Base-by-base conservation (phyloP, 2,888 invertebrate genomes). In the Ophioninae sp. region DNA sequence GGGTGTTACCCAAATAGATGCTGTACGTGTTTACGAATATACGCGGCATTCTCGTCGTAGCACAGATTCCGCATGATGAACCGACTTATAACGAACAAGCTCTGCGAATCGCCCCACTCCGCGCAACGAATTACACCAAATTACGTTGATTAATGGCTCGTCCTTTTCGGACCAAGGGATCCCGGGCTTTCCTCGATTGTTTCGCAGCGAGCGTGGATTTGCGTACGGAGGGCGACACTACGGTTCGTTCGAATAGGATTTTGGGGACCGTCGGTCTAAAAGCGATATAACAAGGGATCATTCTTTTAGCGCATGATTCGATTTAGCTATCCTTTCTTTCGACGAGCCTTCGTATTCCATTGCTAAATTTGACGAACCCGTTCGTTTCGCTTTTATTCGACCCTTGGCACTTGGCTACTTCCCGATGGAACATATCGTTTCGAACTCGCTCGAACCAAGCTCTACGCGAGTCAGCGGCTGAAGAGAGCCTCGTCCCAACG, bases 1-100 rank as follows among this genome's bases (percentile, higher is more conserved):
- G 78, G 44, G 70, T 75, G 44, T 70, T 74, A 70, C 56, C 75
- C 30, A n/a, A 72, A 64, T 76, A 75, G 67, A 69, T 57, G 10
- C 41, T 62, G 23, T 41, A 65, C 21, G 6, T 30, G 65, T 57
- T 37, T 30, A 37, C 7, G 37, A 23, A 10, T 67, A 67, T 13
- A 39, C 3, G 41, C 2, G 64, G 64, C 30, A 37, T 37, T 37
- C 37, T 23, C 20, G 64, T 30, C 30, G 44, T 41, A 37, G 30
- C 39, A 56, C 50, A 37, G 65, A 65, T 30, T 39, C 20, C 13
- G 56, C 10, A 75, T 75, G 75, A 75, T 75, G 39, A 75, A 75
- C 75, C 10, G 59, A 39, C 41, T 72, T 56, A 75, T 56, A 65
- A 75, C 65, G 65, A 65, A 75, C 75, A 65, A 75, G 65, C 75